Evolutionary conservation across 2,888 invertebrate genomes (phyloP).

Genomic region (Lobophora halterata): DNA sequence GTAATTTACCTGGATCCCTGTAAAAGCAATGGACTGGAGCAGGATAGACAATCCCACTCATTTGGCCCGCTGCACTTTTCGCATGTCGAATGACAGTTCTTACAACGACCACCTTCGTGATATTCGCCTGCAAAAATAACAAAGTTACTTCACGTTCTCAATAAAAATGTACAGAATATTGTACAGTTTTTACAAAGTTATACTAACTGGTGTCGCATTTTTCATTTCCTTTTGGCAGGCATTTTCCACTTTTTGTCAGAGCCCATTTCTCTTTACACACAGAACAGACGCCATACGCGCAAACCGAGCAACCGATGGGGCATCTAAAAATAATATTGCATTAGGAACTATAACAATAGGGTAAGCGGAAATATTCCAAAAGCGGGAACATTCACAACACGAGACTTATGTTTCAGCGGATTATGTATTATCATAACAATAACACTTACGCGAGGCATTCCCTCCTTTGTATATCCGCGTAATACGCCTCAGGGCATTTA

Average conservation of each 20-base stretch:
- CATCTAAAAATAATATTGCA: constrained; percentile 83
- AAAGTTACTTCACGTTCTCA: constrained; percentile 31
- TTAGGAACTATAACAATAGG: constrained; percentile 6
- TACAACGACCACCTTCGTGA: constrained; percentile 87
- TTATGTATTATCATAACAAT: constrained; percentile 43
- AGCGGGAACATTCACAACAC: constrained; percentile 23
- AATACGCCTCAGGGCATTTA: constrained; percentile 87
- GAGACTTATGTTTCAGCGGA: constrained; percentile 23
- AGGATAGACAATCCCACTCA: constrained; percentile 88
- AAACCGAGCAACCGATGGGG: constrained; percentile 88
- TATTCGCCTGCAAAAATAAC: constrained; percentile 83
- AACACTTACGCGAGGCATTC: constrained; percentile 85
- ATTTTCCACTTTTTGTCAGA: constrained; percentile 86
- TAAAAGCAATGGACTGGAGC: constrained; percentile 86
- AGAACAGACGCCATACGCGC: constrained; percentile 86
- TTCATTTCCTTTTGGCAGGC: constrained; percentile 86
- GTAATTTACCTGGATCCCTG: constrained; percentile 80
- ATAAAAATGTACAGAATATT: constrained; percentile 26
- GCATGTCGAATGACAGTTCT: constrained; percentile 91
- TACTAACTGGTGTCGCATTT: constrained; percentile 87
- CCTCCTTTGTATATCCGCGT: constrained; percentile 87
- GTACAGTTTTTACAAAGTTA: constrained; percentile 4
- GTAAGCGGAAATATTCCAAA: constrained; percentile 23
- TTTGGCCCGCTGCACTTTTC: constrained; percentile 91
- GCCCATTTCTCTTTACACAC: constrained; percentile 88